Conservation (phyloP, 2,797 vertebrate genomes). For the Hemibagrus guttatus region DNA sequence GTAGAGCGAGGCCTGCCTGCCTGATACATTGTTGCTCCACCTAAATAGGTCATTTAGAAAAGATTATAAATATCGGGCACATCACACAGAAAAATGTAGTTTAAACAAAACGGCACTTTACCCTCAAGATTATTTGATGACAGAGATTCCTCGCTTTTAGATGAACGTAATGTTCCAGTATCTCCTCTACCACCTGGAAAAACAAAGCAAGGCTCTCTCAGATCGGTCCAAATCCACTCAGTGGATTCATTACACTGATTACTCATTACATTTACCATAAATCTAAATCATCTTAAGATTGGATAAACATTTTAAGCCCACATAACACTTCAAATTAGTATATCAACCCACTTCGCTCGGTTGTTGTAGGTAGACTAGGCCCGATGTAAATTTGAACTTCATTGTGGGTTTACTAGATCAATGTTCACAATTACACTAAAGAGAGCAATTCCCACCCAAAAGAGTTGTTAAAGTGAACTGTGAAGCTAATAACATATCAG, state of each 20-base stretch:
- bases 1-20: slow-evolving; percentile 87
- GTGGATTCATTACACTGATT: no score
- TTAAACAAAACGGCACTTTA: slow-evolving; percentile 59
- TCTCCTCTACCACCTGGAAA: slow-evolving; percentile 87
- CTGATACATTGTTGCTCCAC: slow-evolving; percentile 83
- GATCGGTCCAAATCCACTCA: not conserved
- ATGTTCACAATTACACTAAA: not conserved
- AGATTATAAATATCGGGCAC: not conserved
- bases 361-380: not conserved
- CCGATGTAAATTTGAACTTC: not conserved
- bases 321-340: not conserved
- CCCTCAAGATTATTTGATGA: slow-evolving; percentile 91
- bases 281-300: not conserved
- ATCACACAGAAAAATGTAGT: not conserved
- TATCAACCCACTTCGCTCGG: not conserved
- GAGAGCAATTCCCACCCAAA: not conserved
- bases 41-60: slow-evolving; percentile 63
- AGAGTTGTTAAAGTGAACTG: not conserved
- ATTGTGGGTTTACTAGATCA: not conserved
- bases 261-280: not conserved
- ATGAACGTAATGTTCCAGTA: slow-evolving; percentile 89
- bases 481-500: not conserved
- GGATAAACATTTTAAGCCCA: not conserved
- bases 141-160: slow-evolving; percentile 97
- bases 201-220: not conserved